Evolutionary conservation across 2,888 invertebrate genomes (phyloP).

Genomic region (Salticus scenicus): DNA sequence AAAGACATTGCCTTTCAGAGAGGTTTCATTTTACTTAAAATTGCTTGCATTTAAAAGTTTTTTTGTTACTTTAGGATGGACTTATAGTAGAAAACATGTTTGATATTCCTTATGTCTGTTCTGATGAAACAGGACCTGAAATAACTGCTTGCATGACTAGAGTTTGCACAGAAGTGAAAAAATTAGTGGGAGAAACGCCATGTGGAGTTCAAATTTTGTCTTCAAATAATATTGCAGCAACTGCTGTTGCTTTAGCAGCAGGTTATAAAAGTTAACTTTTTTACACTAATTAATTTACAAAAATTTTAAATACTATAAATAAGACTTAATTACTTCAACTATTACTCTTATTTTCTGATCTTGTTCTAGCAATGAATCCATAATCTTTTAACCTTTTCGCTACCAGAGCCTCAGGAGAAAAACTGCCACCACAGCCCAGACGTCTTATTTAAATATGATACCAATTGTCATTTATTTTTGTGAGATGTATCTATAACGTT

Average conservation of each 20-base stretch:
- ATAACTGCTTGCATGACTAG: conserved; percentile 82
- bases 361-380: too few species aligned
- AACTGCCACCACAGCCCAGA: too few species aligned
- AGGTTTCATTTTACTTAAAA: neutral
- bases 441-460: too few species aligned
- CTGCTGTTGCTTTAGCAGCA: conserved; percentile 84
- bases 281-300: too few species aligned
- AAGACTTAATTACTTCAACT: too few species aligned
- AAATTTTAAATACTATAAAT: too few species aligned
- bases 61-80: conserved; percentile 79
- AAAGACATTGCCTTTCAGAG: too few species aligned
- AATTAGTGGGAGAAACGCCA: conserved; percentile 78
- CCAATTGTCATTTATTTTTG: too few species aligned
- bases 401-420: too few species aligned
- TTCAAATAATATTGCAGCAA: conserved; percentile 84
- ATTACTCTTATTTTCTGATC: too few species aligned
- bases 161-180: conserved; percentile 80
- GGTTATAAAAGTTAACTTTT: conserved; percentile 74
- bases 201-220: conserved; percentile 85
- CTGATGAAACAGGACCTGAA: conserved; percentile 81
- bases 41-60: neutral
- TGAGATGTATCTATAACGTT: too few species aligned
- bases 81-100: conserved; percentile 87
- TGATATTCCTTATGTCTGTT: conserved; percentile 83
- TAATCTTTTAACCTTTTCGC: too few species aligned